Evolutionary conservation across 2,113 vertebrate genomes (phyloP).

Genomic region (Isichthys henryi): DNA sequence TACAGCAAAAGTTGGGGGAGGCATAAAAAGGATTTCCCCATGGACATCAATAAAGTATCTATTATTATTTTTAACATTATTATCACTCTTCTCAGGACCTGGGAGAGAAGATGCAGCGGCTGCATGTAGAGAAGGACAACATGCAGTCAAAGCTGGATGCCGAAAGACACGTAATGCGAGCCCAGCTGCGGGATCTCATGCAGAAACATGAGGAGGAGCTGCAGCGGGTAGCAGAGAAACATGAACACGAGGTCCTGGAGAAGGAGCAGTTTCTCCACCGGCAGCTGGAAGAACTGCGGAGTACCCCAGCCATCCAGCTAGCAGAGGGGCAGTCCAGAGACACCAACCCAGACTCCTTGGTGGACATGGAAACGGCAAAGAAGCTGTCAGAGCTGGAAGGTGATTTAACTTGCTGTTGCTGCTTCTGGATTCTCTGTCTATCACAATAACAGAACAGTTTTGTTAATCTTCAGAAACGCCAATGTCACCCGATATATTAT

Average conservation of each 20-base stretch:
- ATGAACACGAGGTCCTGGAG: slow-evolving; percentile 58
- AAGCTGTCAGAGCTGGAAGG: slow-evolving; percentile 71
- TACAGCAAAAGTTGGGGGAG: too few relatives aligned
- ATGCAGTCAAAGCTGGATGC: slow-evolving; percentile 79
- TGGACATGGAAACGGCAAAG: slow-evolving; percentile 41
- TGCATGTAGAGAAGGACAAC: slow-evolving; percentile 74
- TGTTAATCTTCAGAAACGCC: not conserved
- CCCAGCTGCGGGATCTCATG: slow-evolving; percentile 78
- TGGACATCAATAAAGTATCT: not conserved
- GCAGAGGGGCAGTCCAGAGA: slow-evolving; percentile 21
- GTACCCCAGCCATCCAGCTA: not conserved
- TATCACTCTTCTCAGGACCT: slow-evolving; percentile 55
- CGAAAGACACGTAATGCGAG: slow-evolving; percentile 83
- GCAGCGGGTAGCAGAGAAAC: slow-evolving; percentile 42
- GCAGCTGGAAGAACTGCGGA: slow-evolving; percentile 57
- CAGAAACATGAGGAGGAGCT: slow-evolving; percentile 75
- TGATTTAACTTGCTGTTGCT: slow-evolving; percentile 30
- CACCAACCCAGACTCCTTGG: not conserved
- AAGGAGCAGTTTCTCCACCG: slow-evolving; percentile 56
- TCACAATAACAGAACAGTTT: not conserved
- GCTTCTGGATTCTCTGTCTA: not conserved
- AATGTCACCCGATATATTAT: not conserved
- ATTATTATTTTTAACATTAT: too few relatives aligned
- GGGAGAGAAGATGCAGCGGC: slow-evolving; percentile 57
- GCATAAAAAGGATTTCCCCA: not conserved